A percentile compares a stretch with the other conserved stretches of the same genome.
Conservation (phyloP, 2,888 invertebrate genomes). For the Melanophora roralis region DNA sequence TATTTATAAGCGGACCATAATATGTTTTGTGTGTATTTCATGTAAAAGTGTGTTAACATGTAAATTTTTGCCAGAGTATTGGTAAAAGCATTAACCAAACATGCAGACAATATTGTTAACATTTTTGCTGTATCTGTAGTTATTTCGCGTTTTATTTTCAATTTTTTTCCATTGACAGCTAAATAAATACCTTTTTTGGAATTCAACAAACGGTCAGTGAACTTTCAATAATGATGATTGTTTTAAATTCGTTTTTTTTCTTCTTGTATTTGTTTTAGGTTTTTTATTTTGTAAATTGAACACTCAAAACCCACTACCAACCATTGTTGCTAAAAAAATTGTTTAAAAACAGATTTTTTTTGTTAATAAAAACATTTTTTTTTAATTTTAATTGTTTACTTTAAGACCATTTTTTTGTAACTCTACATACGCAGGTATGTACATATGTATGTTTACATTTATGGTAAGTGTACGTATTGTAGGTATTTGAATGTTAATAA, state of each 20-base stretch:
- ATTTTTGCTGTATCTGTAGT: constrained; percentile 3
- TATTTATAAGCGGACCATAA: too few species aligned
- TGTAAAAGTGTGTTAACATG: neutral
- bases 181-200: constrained; percentile 7
- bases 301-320: constrained; percentile 8
- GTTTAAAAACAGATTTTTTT: neutral
- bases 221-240: constrained; percentile 43
- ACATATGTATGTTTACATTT: constrained; percentile 53
- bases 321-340: neutral
- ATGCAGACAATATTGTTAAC: constrained; percentile 17
- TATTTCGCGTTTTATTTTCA: neutral
- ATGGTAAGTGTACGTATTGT: neutral
- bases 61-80: neutral
- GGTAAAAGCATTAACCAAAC: neutral
- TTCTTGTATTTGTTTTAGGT: neutral
- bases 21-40: too few species aligned
- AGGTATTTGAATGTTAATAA: constrained; percentile 4
- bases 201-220: constrained; percentile 46
- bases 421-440: too few species aligned
- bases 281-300: constrained; percentile 23
- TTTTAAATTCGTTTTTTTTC: neutral
- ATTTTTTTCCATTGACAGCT: constrained; percentile 17
- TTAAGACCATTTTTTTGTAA: constrained; percentile 23
- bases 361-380: constrained; percentile 28
- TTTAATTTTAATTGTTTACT: constrained; percentile 20